phyloP scores from a whole-genome alignment of 2,888 invertebrate genomes.

The Drosophila histrio region DNA sequence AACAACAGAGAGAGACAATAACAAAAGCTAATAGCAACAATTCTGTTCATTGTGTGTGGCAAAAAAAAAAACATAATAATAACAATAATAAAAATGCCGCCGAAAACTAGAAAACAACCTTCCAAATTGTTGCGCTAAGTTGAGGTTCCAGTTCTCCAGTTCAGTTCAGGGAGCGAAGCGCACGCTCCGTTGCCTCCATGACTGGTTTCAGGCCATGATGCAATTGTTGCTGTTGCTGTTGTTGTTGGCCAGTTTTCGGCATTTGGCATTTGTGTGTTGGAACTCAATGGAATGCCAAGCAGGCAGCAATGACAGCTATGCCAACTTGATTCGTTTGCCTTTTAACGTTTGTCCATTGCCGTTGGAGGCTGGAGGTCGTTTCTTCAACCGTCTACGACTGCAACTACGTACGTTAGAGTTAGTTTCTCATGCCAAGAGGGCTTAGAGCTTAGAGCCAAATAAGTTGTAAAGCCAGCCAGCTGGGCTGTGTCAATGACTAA shows the following conservation, averaged over 20 bases:
- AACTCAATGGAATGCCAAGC: conserved; percentile 67
- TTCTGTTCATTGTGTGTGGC: background rate
- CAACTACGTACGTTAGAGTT: background rate
- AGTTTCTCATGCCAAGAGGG: conserved; percentile 1
- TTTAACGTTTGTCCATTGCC: conserved; percentile 16
- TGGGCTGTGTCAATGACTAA: conserved; percentile 25
- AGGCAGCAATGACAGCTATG: conserved; percentile 30
- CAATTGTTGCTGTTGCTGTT: conserved; percentile 55
- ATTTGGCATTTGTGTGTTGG: conserved; percentile 66
- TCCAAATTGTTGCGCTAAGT: conserved; percentile 69
- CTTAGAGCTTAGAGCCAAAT: conserved; percentile 8
- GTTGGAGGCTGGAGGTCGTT: conserved; percentile 41
- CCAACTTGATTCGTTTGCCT: conserved; percentile 40
- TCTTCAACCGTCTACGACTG: background rate
- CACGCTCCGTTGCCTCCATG: conserved; percentile 56
- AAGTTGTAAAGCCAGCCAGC: conserved; percentile 7
- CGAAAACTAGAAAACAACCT: conserved; percentile 56
- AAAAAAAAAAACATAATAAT: background rate
- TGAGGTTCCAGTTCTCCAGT: conserved; percentile 69
- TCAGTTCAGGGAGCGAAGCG: conserved; percentile 57
- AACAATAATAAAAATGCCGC: conserved; percentile 5
- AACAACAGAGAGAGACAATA: background rate
- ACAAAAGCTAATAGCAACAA: background rate
- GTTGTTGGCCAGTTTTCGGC: conserved; percentile 52
- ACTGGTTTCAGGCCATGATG: conserved; percentile 71